Evolutionary conservation across 2,888 invertebrate species (phyloP), one percentile per base, ranked within the genome.

Genomic region (Campaea margaritaria): DNA sequence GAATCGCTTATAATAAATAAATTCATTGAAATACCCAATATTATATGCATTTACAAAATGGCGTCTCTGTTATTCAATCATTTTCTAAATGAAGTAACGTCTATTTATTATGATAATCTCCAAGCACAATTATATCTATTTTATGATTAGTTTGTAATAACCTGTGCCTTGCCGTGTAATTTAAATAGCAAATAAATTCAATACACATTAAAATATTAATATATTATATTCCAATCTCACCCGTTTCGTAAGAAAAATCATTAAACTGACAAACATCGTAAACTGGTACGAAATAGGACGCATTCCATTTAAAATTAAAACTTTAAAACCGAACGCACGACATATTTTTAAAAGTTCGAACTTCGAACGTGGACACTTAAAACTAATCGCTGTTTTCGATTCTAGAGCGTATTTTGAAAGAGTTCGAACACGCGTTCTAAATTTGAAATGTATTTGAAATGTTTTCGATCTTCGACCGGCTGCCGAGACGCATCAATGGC

Each of bases 311-410:
- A 45, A 31, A 46, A 34, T 48, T 87, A 87, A 85, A 87, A 88
- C 9, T 31, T 89, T 89, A 86, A 89, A 90, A 86, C 84, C 84
- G 86, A 89, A 90, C 88, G 86, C 78, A 82, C 89, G 86, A 90
- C 91, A 91, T 91, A 91, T 91, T 90, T 91, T 91, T 91, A 91
- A 89, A 87, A 88, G 68, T 68, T 68, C 68, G 66, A 68, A 68
- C 64, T 90, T 91, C 91, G 90, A 90, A 91, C 88, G 81, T 75
- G 80, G 87, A 86, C 89, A 89, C 84, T 87, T 86, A 85, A 86
- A 89, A 91, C 91, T 91, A 91, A 92, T 92, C 91, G 90, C 83
- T 90, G 91, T 90, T 91, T 91, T 91, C 91, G 92, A 91, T 91
- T 90, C 89, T 82, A 82, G 82, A 79, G 80, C 84, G 84, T 83